phyloP scores from a whole-genome alignment of 2,888 invertebrate species.

The Volucella bombylans region DNA sequence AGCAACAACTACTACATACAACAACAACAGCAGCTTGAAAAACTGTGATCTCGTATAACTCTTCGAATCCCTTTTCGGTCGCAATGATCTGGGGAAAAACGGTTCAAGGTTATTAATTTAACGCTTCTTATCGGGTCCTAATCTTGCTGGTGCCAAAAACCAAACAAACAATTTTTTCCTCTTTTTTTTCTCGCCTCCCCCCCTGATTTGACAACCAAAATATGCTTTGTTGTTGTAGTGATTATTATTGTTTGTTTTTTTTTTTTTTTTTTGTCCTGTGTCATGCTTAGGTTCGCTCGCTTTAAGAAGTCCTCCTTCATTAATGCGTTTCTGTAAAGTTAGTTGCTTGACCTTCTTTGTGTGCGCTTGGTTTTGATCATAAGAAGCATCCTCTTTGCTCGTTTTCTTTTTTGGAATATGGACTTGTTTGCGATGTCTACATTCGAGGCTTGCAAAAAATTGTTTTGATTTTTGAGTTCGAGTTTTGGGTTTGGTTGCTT shows the following conservation, averaged over 20 bases:
- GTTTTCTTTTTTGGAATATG: slow-evolving; percentile 13
- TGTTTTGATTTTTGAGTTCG: slow-evolving; percentile 55
- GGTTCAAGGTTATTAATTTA: slow-evolving; percentile 67
- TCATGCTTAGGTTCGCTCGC: slow-evolving; percentile 41
- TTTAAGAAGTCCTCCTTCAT: slow-evolving; percentile 25
- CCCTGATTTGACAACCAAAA: slow-evolving; percentile 22
- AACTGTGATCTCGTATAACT: slow-evolving; percentile 39
- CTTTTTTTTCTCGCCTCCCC: neutral
- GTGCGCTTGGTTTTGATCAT: slow-evolving; percentile 1
- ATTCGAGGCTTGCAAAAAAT: slow-evolving; percentile 40
- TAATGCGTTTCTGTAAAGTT: slow-evolving; percentile 53
- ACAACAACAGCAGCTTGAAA: slow-evolving; percentile 14
- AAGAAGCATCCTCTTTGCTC: neutral
- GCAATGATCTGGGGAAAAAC: slow-evolving; percentile 48
- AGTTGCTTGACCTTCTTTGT: slow-evolving; percentile 59
- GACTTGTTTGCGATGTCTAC: slow-evolving; percentile 38
- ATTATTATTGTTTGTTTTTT: slow-evolving; percentile 19
- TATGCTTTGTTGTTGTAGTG: slow-evolving; percentile 29
- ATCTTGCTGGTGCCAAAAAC: slow-evolving; percentile 65
- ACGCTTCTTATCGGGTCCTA: slow-evolving; percentile 64
- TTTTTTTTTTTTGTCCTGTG: slow-evolving; percentile 23
- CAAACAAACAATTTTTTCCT: slow-evolving; percentile 56
- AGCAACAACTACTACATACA: slow-evolving; percentile 3
- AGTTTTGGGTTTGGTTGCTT: slow-evolving; percentile 3
- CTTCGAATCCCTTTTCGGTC: slow-evolving; percentile 35